Conservation (phyloP, 2,888 invertebrate genomes). For the Melinaea marsaeus region DNA sequence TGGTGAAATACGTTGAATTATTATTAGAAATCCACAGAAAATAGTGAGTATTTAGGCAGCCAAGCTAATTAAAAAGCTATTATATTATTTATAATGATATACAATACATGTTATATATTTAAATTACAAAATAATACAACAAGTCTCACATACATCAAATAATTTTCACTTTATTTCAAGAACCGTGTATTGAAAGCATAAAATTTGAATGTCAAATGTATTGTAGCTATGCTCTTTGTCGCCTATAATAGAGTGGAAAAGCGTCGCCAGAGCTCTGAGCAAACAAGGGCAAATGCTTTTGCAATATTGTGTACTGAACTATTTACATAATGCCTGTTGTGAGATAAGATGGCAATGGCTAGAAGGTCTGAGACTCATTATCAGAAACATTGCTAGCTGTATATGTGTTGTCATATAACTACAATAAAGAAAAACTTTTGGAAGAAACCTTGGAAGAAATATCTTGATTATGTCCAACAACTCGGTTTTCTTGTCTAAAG, state of each 20-base stretch:
- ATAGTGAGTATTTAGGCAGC: no score
- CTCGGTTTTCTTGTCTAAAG: background rate
- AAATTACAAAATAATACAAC: background rate
- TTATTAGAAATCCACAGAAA: no score
- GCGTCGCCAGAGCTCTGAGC: conserved; percentile 18
- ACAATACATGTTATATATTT: no score
- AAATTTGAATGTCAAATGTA: conserved; percentile 31
- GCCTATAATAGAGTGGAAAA: conserved; percentile 29
- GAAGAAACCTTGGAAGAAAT: no score
- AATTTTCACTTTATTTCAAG: conserved; percentile 14
- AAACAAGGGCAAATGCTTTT: conserved; percentile 25
- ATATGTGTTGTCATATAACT: background rate
- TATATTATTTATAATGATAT: no score
- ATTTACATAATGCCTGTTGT: conserved; percentile 25
- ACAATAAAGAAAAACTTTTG: background rate
- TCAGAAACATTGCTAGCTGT: background rate
- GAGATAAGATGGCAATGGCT: conserved; percentile 13
- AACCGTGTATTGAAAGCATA: conserved; percentile 12
- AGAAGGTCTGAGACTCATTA: conserved; percentile 7
- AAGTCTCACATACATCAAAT: background rate
- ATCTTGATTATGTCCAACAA: background rate
- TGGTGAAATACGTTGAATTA: no score
- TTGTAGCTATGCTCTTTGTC: conserved; percentile 25
- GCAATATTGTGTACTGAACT: conserved; percentile 20
- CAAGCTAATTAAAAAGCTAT: no score